Evolutionary conservation across 2,113 vertebrate genomes (phyloP).

Genomic region (Peromyscus maniculatus): DNA sequence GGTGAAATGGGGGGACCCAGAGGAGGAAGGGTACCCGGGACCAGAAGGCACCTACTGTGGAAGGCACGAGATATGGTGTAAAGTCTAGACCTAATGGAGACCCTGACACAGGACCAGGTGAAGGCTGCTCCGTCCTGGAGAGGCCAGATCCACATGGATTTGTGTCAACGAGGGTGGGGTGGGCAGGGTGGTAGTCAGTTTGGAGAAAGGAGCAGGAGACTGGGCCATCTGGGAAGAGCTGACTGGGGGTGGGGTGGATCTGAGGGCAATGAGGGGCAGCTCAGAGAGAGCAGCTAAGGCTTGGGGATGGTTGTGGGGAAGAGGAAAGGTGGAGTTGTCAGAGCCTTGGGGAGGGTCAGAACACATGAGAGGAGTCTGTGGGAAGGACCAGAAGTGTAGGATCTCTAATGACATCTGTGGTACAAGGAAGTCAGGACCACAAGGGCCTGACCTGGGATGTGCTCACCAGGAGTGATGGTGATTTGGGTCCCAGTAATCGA

Average conservation of each 20-base stretch:
- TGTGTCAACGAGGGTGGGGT: background rate
- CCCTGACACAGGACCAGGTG: background rate
- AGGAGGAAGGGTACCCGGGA: background rate
- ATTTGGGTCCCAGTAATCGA: accelerated
- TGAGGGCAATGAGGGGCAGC: background rate
- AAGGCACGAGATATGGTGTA: accelerated
- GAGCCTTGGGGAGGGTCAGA: background rate
- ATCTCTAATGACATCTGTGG: too few species aligned
- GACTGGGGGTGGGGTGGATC: background rate
- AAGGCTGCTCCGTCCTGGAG: background rate
- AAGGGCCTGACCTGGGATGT: accelerated
- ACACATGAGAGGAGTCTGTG: too few species aligned
- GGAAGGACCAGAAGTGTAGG: background rate
- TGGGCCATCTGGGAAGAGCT: background rate
- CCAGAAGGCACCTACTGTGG: accelerated
- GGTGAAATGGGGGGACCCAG: background rate
- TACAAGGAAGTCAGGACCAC: accelerated
- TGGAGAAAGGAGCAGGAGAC: background rate
- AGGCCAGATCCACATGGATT: background rate
- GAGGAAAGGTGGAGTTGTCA: background rate
- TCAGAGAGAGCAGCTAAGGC: background rate
- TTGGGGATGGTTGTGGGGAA: background rate
- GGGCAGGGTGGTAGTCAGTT: background rate
- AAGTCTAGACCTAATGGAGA: background rate
- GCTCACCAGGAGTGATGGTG: background rate